Conservation (phyloP, 1,140 invertebrate genomes). For the Scylla paramamosain region DNA sequence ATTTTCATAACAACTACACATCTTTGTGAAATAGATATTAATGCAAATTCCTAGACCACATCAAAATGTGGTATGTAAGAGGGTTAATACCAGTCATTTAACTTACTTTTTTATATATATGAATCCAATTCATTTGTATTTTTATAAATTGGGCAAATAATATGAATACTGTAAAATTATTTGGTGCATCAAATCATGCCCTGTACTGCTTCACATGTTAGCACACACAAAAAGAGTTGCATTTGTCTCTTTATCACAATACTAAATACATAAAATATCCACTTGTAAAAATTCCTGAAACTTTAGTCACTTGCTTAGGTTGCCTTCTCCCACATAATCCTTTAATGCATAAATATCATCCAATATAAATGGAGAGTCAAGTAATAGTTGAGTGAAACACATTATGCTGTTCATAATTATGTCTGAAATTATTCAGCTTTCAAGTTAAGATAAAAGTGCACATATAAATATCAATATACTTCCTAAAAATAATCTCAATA, state of each 20-base stretch:
- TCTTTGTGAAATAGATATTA: no score
- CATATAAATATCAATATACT: constrained; percentile 33
- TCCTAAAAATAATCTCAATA: constrained; percentile 64
- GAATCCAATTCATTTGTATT: no score
- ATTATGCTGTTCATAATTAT: background rate
- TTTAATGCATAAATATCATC: background rate
- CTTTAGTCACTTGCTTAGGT: no score
- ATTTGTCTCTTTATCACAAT: background rate
- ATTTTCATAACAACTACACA: no score
- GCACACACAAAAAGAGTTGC: no score
- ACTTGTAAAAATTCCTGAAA: background rate
- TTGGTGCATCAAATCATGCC: background rate
- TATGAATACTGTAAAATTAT: background rate
- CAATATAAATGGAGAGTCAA: background rate
- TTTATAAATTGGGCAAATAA: no score
- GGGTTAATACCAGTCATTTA: no score
- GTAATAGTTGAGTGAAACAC: background rate
- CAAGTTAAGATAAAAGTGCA: background rate
- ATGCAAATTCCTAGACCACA: no score
- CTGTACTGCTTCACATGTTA: background rate
- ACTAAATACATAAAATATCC: background rate
- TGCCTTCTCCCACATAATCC: background rate
- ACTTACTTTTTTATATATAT: no score
- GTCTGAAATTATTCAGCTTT: background rate
- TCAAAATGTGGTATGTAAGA: no score